Conservation (phyloP, 2,888 invertebrate species). For the Pristionchus japonicus region DNA sequence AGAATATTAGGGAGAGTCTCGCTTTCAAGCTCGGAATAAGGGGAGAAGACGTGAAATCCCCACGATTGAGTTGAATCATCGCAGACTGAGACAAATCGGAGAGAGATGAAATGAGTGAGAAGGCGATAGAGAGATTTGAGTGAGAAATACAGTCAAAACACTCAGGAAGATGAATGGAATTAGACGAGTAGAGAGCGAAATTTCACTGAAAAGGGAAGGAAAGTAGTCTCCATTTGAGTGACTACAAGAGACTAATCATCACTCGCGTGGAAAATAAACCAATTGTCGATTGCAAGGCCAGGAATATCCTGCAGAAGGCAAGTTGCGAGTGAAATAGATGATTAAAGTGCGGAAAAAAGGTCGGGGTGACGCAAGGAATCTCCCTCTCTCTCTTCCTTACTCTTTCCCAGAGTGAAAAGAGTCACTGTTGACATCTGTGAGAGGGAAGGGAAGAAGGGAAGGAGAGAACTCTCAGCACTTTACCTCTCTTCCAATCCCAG, state of each 20-base stretch:
- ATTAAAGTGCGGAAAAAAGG: neutral
- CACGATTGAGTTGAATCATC: neutral
- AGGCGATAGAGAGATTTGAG: neutral
- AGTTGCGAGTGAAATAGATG: neutral
- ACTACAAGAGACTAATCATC: conserved; percentile 13
- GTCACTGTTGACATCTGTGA: conserved; percentile 37
- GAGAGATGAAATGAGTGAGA: neutral
- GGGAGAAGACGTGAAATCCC: neutral
- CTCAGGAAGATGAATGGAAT: neutral
- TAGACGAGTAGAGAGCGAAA: neutral
- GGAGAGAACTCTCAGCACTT: neutral
- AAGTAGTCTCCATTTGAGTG: neutral
- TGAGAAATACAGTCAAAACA: neutral
- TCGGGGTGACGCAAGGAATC: neutral
- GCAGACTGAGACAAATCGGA: neutral
- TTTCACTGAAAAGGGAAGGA: neutral
- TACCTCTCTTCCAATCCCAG: neutral
- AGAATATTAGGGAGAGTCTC: neutral
- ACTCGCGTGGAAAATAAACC: neutral
- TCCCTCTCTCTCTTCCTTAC: neutral
- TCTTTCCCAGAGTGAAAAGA: conserved; percentile 35
- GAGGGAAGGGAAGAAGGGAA: neutral
- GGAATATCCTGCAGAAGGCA: neutral
- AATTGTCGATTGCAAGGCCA: neutral
- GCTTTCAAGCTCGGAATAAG: neutral